A percentile compares a stretch with the other conserved stretches of the same genome.
phyloP scores from a whole-genome alignment of 2,113 vertebrate species.

The Heptranchias perlo region DNA sequence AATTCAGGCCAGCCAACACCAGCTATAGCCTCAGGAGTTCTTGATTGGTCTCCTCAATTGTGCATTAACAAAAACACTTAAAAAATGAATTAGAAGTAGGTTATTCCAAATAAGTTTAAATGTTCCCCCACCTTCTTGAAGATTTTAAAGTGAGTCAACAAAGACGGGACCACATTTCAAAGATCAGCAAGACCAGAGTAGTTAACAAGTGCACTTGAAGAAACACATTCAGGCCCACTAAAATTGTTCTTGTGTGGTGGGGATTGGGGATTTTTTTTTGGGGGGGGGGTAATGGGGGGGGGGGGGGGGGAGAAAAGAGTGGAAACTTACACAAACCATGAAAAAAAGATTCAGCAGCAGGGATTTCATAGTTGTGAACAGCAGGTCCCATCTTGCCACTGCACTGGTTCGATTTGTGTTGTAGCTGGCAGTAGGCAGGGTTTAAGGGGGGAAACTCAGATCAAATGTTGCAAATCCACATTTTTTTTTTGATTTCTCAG shows the following conservation, averaged over 20 bases:
- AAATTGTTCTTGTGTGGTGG: background rate
- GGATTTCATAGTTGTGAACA: background rate
- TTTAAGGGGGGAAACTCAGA: background rate
- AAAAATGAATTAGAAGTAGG: background rate
- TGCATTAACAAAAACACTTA: background rate
- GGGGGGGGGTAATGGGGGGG: background rate
- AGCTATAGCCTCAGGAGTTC: background rate
- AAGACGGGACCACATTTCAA: background rate
- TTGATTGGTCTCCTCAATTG: background rate
- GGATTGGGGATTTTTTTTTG: background rate
- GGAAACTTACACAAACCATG: no score
- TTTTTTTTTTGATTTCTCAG: background rate
- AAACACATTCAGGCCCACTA: background rate
- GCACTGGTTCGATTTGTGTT: background rate
- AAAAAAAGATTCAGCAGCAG: background rate
- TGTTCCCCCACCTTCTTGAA: background rate
- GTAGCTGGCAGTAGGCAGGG: background rate
- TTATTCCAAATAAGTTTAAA: background rate
- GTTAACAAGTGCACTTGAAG: background rate
- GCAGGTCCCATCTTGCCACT: background rate
- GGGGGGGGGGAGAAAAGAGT: background rate
- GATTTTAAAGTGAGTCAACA: background rate
- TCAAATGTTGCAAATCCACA: background rate
- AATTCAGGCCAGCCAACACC: background rate
- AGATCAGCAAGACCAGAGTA: background rate